Base-by-base conservation (phyloP, 2,888 invertebrate genomes). In the Drosophila testacea region DNA sequence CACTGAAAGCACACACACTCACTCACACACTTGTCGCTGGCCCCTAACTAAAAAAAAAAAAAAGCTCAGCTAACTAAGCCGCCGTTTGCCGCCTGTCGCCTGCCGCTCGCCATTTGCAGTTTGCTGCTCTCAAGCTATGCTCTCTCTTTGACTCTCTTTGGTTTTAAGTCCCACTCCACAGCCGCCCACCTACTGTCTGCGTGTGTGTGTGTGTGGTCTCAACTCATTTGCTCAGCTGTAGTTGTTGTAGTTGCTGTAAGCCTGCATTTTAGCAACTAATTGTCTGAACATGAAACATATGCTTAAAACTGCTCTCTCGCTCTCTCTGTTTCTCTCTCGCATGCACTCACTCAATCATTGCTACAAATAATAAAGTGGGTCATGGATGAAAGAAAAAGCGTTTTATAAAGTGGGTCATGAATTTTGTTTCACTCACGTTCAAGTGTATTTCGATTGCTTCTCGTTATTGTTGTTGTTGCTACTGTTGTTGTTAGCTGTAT, bases 341-440 rank as follows among this genome's bases (percentile, higher is more conserved):
- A 30, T 44, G 7, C 70, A 22, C 42, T 6, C 70, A 55, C 59
- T 65, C 59, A 83, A 81, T 86, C 68, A 73, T 88, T 73, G 88
- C 88, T 83, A 88, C 87, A 88, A 88, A 83, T 88, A 81, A 84
- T 88, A 90, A 90, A 90, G 90, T 91, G 90, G 91, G 91, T 91
- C 91, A 91, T 85, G 91, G 91, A 89, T 91, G 91, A 91, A 91
- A 91, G 91, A 91, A 91, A 91, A 91, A 91, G 89, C 91, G 89
- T 79, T 85, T 88, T 79, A 82, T 78, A 89, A 91, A 90, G 91
- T 91, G 91, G 91, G 91, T 91, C 91, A 91, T 91, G 91, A 91
- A 90, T 91, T 90, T 91, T 91, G 89, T 91, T 90, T 90, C 90
- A 88, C 91, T 90, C 91, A 91, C 91, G 90, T 90, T 90, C 90